Evolutionary conservation across 2,888 invertebrate genomes (phyloP).

Genomic region (Drosophila peninsularis): DNA sequence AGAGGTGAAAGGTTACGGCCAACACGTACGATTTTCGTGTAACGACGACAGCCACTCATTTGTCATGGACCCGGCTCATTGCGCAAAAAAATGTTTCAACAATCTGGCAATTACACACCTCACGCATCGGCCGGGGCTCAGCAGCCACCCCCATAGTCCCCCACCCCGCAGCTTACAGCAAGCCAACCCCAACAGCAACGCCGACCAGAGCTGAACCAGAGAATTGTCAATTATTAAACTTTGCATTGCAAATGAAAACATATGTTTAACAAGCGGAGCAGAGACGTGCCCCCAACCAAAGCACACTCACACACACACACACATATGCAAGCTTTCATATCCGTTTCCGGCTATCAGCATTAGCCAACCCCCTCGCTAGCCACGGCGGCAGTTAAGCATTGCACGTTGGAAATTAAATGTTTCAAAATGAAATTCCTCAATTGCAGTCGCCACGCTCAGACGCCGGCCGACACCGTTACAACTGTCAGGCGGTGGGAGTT

Average conservation of each 20-base stretch:
- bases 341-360: conserved; percentile 72
- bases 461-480: conserved; percentile 31
- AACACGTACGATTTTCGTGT: conserved; percentile 21
- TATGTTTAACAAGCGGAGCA: conserved; percentile 71
- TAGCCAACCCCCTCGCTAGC: conserved; percentile 12
- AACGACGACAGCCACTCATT: conserved; percentile 59
- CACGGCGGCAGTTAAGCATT: conserved; percentile 55
- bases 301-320: background rate
- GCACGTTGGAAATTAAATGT: conserved; percentile 78
- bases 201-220: conserved; percentile 21
- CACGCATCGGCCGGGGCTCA: conserved; percentile 23
- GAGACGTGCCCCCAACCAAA: conserved; percentile 1
- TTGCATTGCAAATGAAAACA: conserved; percentile 80
- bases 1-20: conserved; percentile 35
- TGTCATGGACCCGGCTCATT: conserved; percentile 64
- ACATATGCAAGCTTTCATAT: conserved; percentile 64
- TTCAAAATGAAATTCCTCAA: conserved; percentile 81
- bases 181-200: conserved; percentile 46
- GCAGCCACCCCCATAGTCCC: background rate
- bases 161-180: background rate
- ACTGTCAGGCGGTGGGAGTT: conserved; percentile 13
- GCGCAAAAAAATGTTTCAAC: conserved; percentile 47
- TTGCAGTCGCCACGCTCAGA: conserved; percentile 69
- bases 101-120: conserved; percentile 74
- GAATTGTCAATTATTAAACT: conserved; percentile 78